Evolutionary conservation across 1,140 invertebrate genomes (phyloP).

Genomic region (Limonius californicus): DNA sequence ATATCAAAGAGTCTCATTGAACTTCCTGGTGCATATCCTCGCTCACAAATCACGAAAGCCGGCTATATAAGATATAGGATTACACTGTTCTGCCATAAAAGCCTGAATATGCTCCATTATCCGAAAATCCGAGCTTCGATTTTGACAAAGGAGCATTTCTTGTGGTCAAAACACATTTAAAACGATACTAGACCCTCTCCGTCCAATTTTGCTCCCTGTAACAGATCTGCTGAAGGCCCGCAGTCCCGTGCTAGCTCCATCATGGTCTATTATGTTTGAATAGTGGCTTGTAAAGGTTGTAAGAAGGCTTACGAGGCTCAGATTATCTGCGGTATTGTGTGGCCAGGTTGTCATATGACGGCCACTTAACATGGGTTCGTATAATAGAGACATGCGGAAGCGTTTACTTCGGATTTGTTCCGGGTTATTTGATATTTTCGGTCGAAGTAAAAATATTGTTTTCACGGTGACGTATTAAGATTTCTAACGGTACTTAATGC

Average conservation of each 20-base stretch:
- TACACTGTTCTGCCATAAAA: slow-evolving; percentile 40
- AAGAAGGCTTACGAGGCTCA: slow-evolving; percentile 3
- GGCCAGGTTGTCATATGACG: slow-evolving; percentile 12
- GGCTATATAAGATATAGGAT: slow-evolving; percentile 32
- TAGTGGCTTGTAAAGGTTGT: slow-evolving; percentile 25
- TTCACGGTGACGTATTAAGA: no score
- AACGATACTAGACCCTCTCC: slow-evolving; percentile 32
- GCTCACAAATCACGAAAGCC: neutral
- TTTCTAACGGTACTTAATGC: no score
- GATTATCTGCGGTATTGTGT: slow-evolving; percentile 16
- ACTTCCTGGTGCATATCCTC: neutral
- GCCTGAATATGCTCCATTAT: slow-evolving; percentile 41
- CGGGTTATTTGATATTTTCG: slow-evolving; percentile 1
- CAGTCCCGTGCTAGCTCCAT: slow-evolving; percentile 10
- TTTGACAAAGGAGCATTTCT: slow-evolving; percentile 33
- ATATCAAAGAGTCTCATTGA: no score
- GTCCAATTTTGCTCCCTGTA: slow-evolving; percentile 22
- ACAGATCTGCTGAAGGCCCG: slow-evolving; percentile 5
- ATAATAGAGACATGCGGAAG: slow-evolving; percentile 12
- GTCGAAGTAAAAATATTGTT: no score
- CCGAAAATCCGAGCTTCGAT: slow-evolving; percentile 33
- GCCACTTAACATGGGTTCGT: slow-evolving; percentile 16
- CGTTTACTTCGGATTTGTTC: neutral
- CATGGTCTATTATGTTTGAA: slow-evolving; percentile 34
- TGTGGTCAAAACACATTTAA: slow-evolving; percentile 43